Evolutionary conservation across 2,797 vertebrate genomes (phyloP).

Genomic region (Thamnophis elegans): DNA sequence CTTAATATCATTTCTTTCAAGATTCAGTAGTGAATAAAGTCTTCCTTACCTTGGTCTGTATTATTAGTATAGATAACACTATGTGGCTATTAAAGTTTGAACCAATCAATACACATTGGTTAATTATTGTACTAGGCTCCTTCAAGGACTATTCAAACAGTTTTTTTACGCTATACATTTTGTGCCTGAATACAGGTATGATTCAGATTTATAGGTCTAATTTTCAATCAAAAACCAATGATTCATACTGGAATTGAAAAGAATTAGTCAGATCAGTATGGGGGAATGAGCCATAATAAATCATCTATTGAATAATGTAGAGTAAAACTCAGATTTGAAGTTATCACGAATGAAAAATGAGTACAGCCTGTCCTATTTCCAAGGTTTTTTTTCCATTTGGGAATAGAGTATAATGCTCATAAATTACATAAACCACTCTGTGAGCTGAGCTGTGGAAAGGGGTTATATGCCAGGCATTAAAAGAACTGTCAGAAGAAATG

Average conservation of each 20-base stretch:
- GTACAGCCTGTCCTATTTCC: slow-evolving; percentile 45
- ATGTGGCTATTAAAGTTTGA: rapidly evolving
- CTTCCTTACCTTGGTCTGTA: background rate
- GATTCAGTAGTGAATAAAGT: background rate
- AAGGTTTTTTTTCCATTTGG: background rate
- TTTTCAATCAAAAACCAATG: background rate
- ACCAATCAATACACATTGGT: background rate
- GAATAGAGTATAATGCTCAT: slow-evolving; percentile 15
- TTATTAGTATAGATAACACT: background rate
- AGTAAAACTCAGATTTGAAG: background rate
- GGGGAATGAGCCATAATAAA: background rate
- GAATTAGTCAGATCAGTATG: slow-evolving; percentile 4
- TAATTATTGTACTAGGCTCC: background rate
- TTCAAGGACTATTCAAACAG: background rate
- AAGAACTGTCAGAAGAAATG: slow-evolving; percentile 28
- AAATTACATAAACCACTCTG: background rate
- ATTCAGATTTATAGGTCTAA: background rate
- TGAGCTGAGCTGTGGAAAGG: slow-evolving; percentile 23
- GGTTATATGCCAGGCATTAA: background rate
- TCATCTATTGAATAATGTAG: background rate
- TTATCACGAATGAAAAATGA: slow-evolving; percentile 10
- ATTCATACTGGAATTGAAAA: background rate
- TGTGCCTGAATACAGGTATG: rapidly evolving
- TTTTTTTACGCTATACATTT: slow-evolving; percentile 21
- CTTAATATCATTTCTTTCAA: too few relatives aligned